Percentiles rank a stretch among this genome's conserved stretches.
Evolutionary conservation across 37 sponge, comb jelly and placozoan species (phyloP).

Genomic region (Lycopodina hypogea): DNA sequence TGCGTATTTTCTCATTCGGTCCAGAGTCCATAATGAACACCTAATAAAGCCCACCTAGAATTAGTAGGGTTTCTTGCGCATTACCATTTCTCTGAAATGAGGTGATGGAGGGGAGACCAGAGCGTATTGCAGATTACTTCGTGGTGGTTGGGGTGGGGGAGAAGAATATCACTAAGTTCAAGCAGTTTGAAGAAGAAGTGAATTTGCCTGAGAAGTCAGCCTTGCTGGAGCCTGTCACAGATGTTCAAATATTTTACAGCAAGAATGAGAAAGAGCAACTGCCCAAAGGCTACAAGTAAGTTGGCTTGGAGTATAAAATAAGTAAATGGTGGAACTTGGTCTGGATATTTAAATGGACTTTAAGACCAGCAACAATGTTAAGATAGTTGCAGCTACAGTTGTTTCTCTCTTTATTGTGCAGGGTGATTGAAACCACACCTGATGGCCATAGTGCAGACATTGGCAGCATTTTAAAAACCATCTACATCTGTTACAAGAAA

Average conservation of each 20-base stretch:
- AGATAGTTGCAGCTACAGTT: too few relatives aligned
- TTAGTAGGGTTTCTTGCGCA: too few relatives aligned
- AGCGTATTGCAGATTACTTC: constrained; percentile 79
- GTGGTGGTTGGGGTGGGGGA: constrained; percentile 72
- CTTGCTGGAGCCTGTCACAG: constrained; percentile 64
- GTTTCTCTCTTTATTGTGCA: neutral
- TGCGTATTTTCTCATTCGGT: too few relatives aligned
- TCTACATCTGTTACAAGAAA: constrained; percentile 66
- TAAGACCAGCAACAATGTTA: too few relatives aligned
- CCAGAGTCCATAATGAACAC: too few relatives aligned
- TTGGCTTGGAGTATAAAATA: neutral
- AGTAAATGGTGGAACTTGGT: neutral
- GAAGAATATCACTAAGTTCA: constrained; percentile 10
- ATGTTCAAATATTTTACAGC: constrained; percentile 54
- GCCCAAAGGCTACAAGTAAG: constrained; percentile 69
- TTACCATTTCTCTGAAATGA: too few relatives aligned
- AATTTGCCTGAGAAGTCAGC: neutral
- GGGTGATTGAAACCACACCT: constrained; percentile 50
- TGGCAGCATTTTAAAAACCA: constrained; percentile 24
- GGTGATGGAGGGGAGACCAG: constrained; percentile 56
- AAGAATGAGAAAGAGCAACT: constrained; percentile 59
- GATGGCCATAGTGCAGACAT: constrained; percentile 52
- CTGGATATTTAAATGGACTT: too few relatives aligned
- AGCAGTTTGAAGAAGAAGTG: constrained; percentile 30
- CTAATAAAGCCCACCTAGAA: too few relatives aligned